Conservation (phyloP, 2,888 invertebrate species). For the Patella ulyssiponensis region DNA sequence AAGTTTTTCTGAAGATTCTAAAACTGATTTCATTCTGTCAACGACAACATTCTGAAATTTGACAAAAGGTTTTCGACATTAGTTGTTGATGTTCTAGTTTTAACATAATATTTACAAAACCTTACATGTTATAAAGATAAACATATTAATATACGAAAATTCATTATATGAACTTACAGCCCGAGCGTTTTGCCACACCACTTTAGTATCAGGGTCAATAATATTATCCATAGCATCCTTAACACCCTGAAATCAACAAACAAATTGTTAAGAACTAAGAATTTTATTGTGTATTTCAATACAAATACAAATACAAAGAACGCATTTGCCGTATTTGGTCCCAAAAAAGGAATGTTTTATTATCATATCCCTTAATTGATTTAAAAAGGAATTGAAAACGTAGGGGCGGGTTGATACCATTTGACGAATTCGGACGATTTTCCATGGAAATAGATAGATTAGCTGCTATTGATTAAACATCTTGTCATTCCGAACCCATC, state of each 20-base stretch:
- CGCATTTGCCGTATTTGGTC: too few species aligned
- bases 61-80: too few species aligned
- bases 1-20: slow-evolving; percentile 44
- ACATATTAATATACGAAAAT: not conserved
- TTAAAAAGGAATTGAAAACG: too few species aligned
- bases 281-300: not conserved
- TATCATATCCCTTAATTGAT: too few species aligned
- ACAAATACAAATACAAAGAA: not conserved
- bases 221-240: slow-evolving; percentile 50
- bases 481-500: too few species aligned
- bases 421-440: too few species aligned
- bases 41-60: slow-evolving; percentile 46
- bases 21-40: slow-evolving; percentile 41
- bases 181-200: slow-evolving; percentile 49
- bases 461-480: too few species aligned
- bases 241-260: slow-evolving; percentile 33
- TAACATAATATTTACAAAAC: not conserved
- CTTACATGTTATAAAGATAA: not conserved
- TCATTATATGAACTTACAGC: slow-evolving; percentile 38
- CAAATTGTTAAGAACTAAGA: too few species aligned
- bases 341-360: too few species aligned
- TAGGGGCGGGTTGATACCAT: too few species aligned
- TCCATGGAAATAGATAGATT: too few species aligned
- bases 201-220: slow-evolving; percentile 42
- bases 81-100: too few species aligned